Conservation (phyloP, 2,888 invertebrate species). For the Sinelater perroti region DNA sequence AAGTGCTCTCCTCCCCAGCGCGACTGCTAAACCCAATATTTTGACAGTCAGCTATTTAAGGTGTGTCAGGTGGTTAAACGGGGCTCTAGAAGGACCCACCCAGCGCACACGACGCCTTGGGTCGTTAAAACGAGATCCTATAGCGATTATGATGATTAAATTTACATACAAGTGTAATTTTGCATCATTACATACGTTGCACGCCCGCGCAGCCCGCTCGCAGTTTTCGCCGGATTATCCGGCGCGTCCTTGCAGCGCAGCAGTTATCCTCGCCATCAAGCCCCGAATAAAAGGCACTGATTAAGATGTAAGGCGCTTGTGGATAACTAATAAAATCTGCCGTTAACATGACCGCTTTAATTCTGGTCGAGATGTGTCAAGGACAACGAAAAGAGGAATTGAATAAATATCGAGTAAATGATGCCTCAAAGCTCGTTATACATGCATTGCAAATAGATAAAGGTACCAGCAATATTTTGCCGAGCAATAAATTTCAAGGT, state of each 20-base stretch:
- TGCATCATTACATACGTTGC: constrained; percentile 45
- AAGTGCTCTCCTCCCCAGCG: too few species aligned
- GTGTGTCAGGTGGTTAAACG: constrained; percentile 40
- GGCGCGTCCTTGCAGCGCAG: too few species aligned
- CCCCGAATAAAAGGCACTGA: constrained; percentile 20
- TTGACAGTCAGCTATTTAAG: constrained; percentile 36
- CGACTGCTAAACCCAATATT: constrained; percentile 30
- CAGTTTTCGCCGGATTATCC: constrained; percentile 5
- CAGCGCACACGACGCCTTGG: constrained; percentile 32
- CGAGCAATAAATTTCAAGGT: too few species aligned
- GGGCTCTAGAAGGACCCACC: constrained; percentile 37
- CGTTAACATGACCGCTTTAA: constrained; percentile 25
- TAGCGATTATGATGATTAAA: constrained; percentile 44
- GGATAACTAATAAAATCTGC: constrained; percentile 22
- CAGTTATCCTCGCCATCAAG: neutral
- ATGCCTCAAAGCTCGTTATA: too few species aligned
- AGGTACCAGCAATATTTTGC: too few species aligned
- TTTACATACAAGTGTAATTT: constrained; percentile 46
- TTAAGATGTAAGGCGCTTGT: constrained; percentile 23
- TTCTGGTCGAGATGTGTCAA: too few species aligned
- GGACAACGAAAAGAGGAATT: too few species aligned
- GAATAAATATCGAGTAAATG: too few species aligned
- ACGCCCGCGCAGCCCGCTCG: constrained; percentile 30
- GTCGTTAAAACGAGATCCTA: constrained; percentile 43
- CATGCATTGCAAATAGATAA: too few species aligned